Evolutionary conservation across 2,797 vertebrate species (phyloP).

Genomic region (Cygnus olor): DNA sequence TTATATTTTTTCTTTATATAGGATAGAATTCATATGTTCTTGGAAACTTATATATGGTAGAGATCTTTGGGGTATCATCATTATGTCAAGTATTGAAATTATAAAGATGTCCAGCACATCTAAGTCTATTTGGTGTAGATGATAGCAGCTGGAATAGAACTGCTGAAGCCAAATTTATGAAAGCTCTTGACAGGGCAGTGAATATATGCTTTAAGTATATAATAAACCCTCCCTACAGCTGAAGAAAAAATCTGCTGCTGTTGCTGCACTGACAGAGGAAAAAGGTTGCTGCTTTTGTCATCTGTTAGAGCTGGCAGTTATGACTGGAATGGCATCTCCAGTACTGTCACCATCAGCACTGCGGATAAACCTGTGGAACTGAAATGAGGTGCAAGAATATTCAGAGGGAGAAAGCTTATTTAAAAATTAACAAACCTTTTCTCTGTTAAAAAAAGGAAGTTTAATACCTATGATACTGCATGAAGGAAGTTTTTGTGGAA

Average conservation of each 20-base stretch:
- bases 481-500: not conserved
- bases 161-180: constrained; percentile 53
- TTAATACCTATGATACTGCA: not conserved
- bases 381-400: not conserved
- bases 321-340: constrained; percentile 5
- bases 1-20: constrained; percentile 12
- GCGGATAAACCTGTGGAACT: not conserved
- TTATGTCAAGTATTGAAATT: constrained; percentile 46
- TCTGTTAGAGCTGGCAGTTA: not conserved
- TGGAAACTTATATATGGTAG: not conserved
- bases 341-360: not conserved
- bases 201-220: constrained; percentile 61
- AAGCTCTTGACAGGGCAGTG: constrained; percentile 35
- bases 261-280: constrained; percentile 30
- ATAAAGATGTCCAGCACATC: constrained; percentile 19
- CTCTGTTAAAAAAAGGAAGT: not conserved
- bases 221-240: constrained; percentile 35
- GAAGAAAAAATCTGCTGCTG: not conserved
- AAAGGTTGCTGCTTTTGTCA: constrained; percentile 41
- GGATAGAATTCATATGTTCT: not conserved
- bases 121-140: constrained; percentile 53
- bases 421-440: constrained; percentile 11
- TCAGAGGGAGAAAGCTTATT: not conserved
- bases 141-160: constrained; percentile 52
- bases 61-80: constrained; percentile 9